phyloP scores from a whole-genome alignment of 2,888 invertebrate genomes.

The Dynastes maya region DNA sequence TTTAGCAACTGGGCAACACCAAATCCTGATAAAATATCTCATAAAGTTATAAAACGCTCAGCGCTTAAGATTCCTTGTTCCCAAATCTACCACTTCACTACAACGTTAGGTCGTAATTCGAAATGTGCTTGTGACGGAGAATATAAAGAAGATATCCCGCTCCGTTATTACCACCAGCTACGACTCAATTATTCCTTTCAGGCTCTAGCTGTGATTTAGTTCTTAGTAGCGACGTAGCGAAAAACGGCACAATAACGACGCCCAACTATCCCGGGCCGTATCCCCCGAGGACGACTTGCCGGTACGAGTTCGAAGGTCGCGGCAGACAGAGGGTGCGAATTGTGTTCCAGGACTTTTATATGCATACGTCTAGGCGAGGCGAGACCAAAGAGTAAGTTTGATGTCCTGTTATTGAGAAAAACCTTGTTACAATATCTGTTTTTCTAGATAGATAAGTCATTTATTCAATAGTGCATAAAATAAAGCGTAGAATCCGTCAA shows the following conservation, averaged over 20 bases:
- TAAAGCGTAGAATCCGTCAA: too few relatives aligned
- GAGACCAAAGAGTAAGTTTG: constrained; percentile 77
- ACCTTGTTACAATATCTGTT: too few relatives aligned
- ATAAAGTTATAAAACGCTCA: not conserved
- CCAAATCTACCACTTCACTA: not conserved
- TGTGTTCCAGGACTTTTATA: constrained; percentile 87
- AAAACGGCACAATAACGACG: constrained; percentile 88
- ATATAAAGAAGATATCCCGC: not conserved
- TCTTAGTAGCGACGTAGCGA: constrained; percentile 84
- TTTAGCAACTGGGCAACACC: too few relatives aligned
- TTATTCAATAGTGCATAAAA: too few relatives aligned
- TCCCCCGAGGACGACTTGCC: constrained; percentile 86
- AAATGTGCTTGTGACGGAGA: not conserved
- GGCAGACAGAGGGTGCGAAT: constrained; percentile 90
- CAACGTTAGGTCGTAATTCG: too few relatives aligned
- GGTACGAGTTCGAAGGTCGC: constrained; percentile 91
- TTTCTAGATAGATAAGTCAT: too few relatives aligned
- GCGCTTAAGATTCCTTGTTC: not conserved
- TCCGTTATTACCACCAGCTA: not conserved
- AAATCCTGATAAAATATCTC: not conserved
- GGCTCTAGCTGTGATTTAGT: constrained; percentile 85
- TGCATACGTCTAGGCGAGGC: constrained; percentile 71
- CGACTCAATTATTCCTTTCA: constrained; percentile 71
- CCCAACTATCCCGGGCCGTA: constrained; percentile 90
- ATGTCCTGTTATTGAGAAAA: not conserved